Base-by-base conservation (phyloP, 1,140 invertebrate genomes). In the Apis florea region DNA sequence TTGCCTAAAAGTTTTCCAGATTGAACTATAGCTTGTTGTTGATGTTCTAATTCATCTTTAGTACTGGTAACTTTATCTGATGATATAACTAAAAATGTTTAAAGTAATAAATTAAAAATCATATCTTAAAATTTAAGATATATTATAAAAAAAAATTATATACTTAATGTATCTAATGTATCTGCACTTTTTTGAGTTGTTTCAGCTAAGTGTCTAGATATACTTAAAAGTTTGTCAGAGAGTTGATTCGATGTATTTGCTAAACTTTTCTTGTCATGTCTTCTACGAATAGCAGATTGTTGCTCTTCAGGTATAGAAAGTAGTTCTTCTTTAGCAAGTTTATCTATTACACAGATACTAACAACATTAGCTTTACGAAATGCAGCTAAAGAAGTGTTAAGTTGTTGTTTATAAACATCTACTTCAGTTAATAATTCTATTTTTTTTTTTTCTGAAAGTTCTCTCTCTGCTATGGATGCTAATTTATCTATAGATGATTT, bases 1-100 rank as follows among this genome's bases (percentile, higher is more conserved):
- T 99, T 99, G 31, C 97, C 98, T 58, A 99, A 93, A 5, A 99
- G 94, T 93, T 98, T 98, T 79, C 96, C 96, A 0, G 98, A 98
- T 90, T 98, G 97, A 19, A 96, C 94, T 85, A 99, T 98, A 15
- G 96, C 96, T 85, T 97, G 96, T 13, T 97, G 96, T 83, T 98
- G 98, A 79, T 96, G 95, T 86, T 97, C 96, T 21, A 99, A 94
- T 92, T 99, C 98, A 87, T 97, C 96, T 87, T 96, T 95, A 10
- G 97, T 98, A 12, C 96, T 95, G 90, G 95, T 91, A n/a, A 93
- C 92, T 79, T 93, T 93, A 15, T 93, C 93, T 0, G 93, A 93
- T 2, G 93, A 94, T 56, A 84, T 93, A 31, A 93, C 93, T 94
- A 79, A 95, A 94, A 93, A 51, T 82, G 85, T 73, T 91, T 78